Evolutionary conservation across 2,888 invertebrate genomes (phyloP), one percentile per base, ranked within the genome.

Genomic region (Timandra comae): DNA sequence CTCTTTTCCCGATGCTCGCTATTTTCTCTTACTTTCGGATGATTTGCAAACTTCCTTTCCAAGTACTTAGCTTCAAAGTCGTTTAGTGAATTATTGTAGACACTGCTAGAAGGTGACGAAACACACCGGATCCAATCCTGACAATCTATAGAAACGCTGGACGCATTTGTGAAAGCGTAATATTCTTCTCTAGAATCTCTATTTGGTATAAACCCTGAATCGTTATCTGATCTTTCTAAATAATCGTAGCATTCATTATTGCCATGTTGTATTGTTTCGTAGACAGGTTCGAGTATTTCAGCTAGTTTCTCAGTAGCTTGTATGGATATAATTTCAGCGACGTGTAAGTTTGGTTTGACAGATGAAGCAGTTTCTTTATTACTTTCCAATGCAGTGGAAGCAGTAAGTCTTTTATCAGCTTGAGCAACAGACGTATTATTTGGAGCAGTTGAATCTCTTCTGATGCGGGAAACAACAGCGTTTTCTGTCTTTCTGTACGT

Each of bases 321-420:
- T 55, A 85, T 76, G 0, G 85, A 82, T 51, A 81, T 76, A 28
- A 82, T 80, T 68, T 84, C 84, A 19, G 85, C 85, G 4, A 78
- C 81, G 35, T 84, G 82, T 30, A 80, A 35, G 35, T 74, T 76
- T 0, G 77, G 72, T 47, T 54, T 54, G 42, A 71, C 63, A 5
- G 56, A 53, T 8, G 60, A 53, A 31, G 71, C 66, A 29, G 66
- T 52, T 13, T 68, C 60, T 41, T 75, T 74, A 1, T 42, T 11
- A 2, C 62, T 58, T 3, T 66, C 64, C 8, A 85, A 10, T 3
- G 51, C 72, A 0, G 86, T 85, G 38, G 72, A 77, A 46, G 63
- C 75, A 3, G 86, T 86, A 19, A 76, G 58, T 38, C 85, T 56
- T 50, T 78, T 63, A 10, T 67, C 68, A 1, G 67, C 63, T 35